phyloP scores from a whole-genome alignment of 2,113 vertebrate species.

The Triplophysa dalaica region DNA sequence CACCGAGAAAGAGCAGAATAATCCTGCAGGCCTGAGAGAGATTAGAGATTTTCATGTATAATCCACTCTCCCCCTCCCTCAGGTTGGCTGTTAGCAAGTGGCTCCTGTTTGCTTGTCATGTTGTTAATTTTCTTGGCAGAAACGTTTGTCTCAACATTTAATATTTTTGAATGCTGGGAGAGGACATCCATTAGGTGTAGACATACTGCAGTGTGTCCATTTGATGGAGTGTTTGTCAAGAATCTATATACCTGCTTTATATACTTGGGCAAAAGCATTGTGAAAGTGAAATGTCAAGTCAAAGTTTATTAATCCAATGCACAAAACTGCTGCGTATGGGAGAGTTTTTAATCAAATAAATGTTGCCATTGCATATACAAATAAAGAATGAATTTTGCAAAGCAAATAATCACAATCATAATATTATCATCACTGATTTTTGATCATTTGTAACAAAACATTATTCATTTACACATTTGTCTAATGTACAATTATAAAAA shows the following conservation, averaged over 20 bases:
- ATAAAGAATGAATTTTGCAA: too few relatives aligned
- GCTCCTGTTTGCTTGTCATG: conserved; percentile 34
- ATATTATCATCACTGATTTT: too few relatives aligned
- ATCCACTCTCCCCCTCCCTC: conserved; percentile 49
- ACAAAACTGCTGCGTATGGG: background rate
- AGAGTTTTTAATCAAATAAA: too few relatives aligned
- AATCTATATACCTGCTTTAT: background rate
- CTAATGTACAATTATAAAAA: too few relatives aligned
- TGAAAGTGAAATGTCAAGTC: background rate
- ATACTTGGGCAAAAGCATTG: background rate
- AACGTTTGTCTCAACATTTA: conserved; percentile 19
- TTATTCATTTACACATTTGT: background rate
- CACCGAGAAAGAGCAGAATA: conserved; percentile 50
- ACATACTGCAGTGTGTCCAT: background rate
- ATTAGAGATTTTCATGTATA: conserved; percentile 55
- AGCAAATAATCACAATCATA: too few relatives aligned
- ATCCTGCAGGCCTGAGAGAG: conserved; percentile 57
- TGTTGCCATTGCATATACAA: too few relatives aligned
- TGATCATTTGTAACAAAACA: background rate
- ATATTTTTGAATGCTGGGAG: background rate
- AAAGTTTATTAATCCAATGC: background rate
- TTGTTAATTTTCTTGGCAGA: conserved; percentile 30
- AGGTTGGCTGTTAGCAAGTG: conserved; percentile 44
- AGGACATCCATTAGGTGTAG: background rate
- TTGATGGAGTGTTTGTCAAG: background rate